These are phyloP conservation scores for Lutjanus campechanus DNA, from an alignment of 2,797 vertebrate genomes.

Conservation along the genomic window DNA sequence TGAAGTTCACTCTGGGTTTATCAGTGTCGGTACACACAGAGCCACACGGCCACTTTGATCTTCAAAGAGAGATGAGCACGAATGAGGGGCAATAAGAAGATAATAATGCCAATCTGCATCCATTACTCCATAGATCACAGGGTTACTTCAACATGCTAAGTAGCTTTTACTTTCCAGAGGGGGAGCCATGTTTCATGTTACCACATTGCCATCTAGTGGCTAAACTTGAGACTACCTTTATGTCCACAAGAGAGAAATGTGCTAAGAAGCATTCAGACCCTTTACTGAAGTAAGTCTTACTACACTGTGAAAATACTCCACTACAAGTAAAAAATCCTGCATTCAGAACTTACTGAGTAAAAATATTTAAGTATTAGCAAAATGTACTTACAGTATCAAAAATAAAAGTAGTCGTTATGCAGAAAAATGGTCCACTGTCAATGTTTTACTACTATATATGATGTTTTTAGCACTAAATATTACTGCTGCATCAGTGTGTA, in stretches of 20 bases:
- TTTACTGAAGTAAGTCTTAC: background rate
- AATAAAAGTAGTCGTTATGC: background rate
- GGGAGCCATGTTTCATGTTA: slow-evolving; percentile 21
- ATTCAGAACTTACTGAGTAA: background rate
- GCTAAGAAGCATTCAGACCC: background rate
- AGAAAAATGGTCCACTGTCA: background rate
- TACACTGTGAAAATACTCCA: background rate
- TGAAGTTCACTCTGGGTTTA: slow-evolving; percentile 81
- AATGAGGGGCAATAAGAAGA: slow-evolving; percentile 83
- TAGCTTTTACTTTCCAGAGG: slow-evolving; percentile 9
- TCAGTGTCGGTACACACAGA: slow-evolving; percentile 77
- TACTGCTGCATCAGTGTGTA: background rate
- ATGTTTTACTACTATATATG: background rate
- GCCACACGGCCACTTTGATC: slow-evolving; percentile 80
- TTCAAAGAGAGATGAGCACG: slow-evolving; percentile 85
- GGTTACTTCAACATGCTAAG: slow-evolving; percentile 33
- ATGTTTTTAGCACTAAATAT: background rate
- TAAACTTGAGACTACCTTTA: background rate
- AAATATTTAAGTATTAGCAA: background rate
- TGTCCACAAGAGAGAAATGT: background rate
- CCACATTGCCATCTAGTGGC: slow-evolving; percentile 83
- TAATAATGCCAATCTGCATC: slow-evolving; percentile 80
- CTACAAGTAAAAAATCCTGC: too few species aligned
- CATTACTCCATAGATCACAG: slow-evolving; percentile 77
- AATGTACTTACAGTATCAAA: background rate